These are phyloP conservation scores for Matsumyia berberina DNA, from an alignment of 2,888 invertebrate species.

Conservation along the genomic window DNA sequence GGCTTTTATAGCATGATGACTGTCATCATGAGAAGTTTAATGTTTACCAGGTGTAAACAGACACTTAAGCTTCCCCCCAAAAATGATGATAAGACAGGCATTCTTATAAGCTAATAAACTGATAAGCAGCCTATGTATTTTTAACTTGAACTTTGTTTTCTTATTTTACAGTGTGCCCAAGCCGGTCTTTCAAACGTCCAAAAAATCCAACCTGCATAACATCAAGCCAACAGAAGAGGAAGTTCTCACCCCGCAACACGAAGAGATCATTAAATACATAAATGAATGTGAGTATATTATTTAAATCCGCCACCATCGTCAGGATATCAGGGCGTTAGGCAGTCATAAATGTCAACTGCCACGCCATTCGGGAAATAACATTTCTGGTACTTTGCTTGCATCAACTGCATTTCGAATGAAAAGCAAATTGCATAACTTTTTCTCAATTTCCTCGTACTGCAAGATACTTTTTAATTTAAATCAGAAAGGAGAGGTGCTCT, in stretches of 20 bases:
- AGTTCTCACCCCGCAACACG: conserved; percentile 91
- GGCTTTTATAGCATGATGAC: too few species aligned
- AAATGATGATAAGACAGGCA: too few species aligned
- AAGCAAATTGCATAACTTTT: conserved; percentile 11
- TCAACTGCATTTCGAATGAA: conserved; percentile 25
- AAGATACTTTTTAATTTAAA: conserved; percentile 34
- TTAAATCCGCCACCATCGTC: too few species aligned
- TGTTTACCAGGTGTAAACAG: too few species aligned
- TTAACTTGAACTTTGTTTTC: background rate
- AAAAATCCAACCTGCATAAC: conserved; percentile 84
- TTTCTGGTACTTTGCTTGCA: conserved; percentile 8
- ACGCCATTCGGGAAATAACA: background rate
- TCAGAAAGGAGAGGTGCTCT: too few species aligned
- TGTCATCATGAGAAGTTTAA: too few species aligned
- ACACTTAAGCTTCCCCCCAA: too few species aligned
- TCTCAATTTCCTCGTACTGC: background rate
- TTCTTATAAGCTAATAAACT: too few species aligned
- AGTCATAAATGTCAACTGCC: background rate
- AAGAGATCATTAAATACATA: conserved; percentile 94
- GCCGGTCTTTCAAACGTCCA: conserved; percentile 89
- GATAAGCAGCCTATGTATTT: background rate
- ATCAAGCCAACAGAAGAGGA: conserved; percentile 84
- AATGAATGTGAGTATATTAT: conserved; percentile 90
- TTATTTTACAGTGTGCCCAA: conserved; percentile 88
- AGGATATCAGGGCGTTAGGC: too few species aligned